Conservation (phyloP, 2,797 vertebrate genomes). For the Gouania willdenowi region DNA sequence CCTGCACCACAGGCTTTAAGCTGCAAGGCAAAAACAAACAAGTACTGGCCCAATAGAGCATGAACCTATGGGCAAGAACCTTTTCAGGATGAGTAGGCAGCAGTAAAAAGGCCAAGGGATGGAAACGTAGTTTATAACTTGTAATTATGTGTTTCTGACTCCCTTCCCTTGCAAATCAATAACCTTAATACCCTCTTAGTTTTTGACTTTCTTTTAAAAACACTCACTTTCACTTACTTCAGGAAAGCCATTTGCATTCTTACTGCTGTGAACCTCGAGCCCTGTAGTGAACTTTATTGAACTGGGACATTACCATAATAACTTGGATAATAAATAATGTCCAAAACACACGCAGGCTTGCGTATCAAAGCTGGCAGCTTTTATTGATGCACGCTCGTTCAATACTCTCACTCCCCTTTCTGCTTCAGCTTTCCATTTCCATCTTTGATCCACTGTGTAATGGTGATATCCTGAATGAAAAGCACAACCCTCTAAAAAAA, state of each 20-base stretch:
- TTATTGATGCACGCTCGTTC: background rate
- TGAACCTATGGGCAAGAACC: conserved; percentile 11
- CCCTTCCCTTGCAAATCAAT: conserved; percentile 25
- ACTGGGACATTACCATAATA: background rate
- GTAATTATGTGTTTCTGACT: conserved; percentile 37
- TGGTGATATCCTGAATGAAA: conserved; percentile 5
- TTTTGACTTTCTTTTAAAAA: conserved; percentile 10
- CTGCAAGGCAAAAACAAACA: background rate
- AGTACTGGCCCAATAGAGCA: conserved; percentile 6
- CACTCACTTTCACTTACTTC: background rate
- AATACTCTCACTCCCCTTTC: background rate
- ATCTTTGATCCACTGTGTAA: background rate
- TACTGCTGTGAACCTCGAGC: background rate
- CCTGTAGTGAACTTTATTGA: background rate
- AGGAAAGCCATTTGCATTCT: background rate
- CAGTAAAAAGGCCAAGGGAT: conserved; percentile 23
- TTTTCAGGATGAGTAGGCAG: conserved; percentile 20
- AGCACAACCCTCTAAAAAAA: background rate
- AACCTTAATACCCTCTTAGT: conserved; percentile 5
- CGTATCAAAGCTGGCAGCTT: background rate
- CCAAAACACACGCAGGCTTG: background rate
- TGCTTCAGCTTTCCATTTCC: conserved; percentile 2
- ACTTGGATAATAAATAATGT: background rate
- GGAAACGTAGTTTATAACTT: conserved; percentile 22
- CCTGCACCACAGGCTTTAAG: no score